phyloP scores from a whole-genome alignment of 2,888 invertebrate species.

The Polyploca ridens region DNA sequence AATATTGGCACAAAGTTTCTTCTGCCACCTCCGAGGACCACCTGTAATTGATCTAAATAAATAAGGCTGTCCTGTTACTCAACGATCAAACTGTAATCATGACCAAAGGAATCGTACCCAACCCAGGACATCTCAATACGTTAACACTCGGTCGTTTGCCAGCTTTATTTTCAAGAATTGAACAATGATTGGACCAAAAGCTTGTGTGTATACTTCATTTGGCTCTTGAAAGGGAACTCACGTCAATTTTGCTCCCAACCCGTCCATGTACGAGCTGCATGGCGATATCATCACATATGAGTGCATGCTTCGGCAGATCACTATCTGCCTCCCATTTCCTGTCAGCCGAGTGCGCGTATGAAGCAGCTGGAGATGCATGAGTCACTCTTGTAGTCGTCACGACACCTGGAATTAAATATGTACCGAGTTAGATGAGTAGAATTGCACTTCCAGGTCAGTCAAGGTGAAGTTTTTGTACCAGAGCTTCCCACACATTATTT shows the following conservation, averaged over 20 bases:
- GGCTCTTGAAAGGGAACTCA: conserved; percentile 53
- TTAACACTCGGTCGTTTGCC: too few relatives aligned
- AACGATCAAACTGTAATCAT: conserved; percentile 3
- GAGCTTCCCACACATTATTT: too few relatives aligned
- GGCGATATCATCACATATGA: conserved; percentile 89
- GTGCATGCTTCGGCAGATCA: conserved; percentile 80
- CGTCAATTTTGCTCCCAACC: conserved; percentile 89
- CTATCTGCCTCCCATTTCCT: conserved; percentile 90
- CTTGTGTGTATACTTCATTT: too few relatives aligned
- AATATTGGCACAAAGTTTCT: conserved; percentile 85
- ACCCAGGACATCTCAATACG: background rate
- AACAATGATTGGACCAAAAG: too few relatives aligned
- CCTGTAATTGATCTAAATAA: conserved; percentile 57
- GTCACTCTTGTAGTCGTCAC: conserved; percentile 93
- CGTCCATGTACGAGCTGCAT: conserved; percentile 86
- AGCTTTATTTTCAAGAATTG: too few relatives aligned
- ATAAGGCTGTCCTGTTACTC: too few relatives aligned
- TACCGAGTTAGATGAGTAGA: background rate
- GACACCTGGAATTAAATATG: conserved; percentile 71
- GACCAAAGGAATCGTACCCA: background rate
- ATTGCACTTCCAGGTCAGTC: background rate
- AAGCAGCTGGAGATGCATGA: conserved; percentile 90
- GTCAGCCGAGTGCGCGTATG: conserved; percentile 89
- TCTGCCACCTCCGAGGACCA: conserved; percentile 91
- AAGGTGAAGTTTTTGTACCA: too few relatives aligned